Evolutionary conservation across 2,888 invertebrate species (phyloP).

Genomic region (Thelaira solivaga): DNA sequence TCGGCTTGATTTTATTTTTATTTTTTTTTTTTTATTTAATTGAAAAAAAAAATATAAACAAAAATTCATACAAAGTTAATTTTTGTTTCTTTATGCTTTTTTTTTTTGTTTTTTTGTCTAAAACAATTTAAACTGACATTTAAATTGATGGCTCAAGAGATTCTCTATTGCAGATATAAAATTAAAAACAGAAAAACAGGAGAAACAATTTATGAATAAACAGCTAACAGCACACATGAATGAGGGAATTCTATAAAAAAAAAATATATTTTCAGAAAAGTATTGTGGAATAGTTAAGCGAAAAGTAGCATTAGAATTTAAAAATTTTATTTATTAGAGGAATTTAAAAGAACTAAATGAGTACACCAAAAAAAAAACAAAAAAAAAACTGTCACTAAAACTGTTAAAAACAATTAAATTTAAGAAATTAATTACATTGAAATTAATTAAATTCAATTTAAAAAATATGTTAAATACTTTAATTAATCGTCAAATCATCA

Average conservation of each 20-base stretch:
- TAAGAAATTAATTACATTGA: no score
- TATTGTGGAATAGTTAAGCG: no score
- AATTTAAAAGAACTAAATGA: slow-evolving; percentile 33
- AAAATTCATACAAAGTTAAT: slow-evolving; percentile 42
- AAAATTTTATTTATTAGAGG: slow-evolving; percentile 4
- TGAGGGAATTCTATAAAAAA: slow-evolving; percentile 38
- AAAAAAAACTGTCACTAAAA: no score
- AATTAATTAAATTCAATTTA: no score
- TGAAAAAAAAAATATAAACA: slow-evolving; percentile 38
- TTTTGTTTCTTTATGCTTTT: slow-evolving; percentile 41
- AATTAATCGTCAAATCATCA: no score
- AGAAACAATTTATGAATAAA: not conserved
- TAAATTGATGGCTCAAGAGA: slow-evolving; percentile 75
- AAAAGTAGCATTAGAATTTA: no score
- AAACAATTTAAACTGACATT: slow-evolving; percentile 75
- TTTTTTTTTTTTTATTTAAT: not conserved
- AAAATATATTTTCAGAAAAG: not conserved
- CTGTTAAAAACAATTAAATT: no score
- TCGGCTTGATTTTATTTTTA: slow-evolving; percentile 27
- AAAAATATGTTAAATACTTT: no score
- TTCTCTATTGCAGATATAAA: slow-evolving; percentile 65
- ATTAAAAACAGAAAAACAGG: slow-evolving; percentile 2
- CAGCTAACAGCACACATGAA: slow-evolving; percentile 40
- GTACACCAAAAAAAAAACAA: no score
- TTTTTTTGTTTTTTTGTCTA: slow-evolving; percentile 55